Conservation (phyloP, 2,113 vertebrate genomes). For the human (Homo sapiens) region DNA sequence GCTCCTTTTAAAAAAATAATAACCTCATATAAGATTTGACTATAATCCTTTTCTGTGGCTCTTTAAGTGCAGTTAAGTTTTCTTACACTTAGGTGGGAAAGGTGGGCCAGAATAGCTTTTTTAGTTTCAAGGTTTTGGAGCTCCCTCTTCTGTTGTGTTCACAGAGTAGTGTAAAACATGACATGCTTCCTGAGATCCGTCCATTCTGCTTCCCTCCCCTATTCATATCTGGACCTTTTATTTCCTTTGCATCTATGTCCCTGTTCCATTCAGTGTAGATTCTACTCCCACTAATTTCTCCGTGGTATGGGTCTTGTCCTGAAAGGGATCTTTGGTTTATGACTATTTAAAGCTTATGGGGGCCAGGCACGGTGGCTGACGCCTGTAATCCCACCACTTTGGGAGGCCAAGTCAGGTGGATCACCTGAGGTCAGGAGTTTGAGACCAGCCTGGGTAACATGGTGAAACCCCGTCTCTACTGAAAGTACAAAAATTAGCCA, state of each 20-base stretch:
- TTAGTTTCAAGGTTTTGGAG: conserved; percentile 7
- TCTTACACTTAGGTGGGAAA: background rate
- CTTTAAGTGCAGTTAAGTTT: background rate
- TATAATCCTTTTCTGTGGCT: background rate
- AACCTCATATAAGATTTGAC: background rate
- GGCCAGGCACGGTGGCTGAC: too few species aligned
- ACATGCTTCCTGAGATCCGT: background rate
- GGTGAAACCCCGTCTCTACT: too few species aligned
- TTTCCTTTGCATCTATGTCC: background rate
- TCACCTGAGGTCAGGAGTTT: too few species aligned
- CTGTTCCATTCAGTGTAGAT: background rate
- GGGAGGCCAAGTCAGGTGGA: too few species aligned
- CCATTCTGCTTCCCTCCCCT: background rate
- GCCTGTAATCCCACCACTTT: too few species aligned
- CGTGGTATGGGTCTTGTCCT: background rate
- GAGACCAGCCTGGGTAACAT: too few species aligned
- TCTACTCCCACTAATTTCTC: background rate
- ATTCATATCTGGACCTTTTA: background rate
- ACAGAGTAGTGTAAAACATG: background rate
- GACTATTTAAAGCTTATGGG: background rate
- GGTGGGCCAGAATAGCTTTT: background rate
- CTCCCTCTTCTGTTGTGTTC: conserved; percentile 40
- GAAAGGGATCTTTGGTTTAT: background rate
- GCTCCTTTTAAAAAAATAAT: background rate
- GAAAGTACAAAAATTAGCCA: too few species aligned